Conservation (phyloP, 2,888 invertebrate species). For the Caenorhabditis uteleia region DNA sequence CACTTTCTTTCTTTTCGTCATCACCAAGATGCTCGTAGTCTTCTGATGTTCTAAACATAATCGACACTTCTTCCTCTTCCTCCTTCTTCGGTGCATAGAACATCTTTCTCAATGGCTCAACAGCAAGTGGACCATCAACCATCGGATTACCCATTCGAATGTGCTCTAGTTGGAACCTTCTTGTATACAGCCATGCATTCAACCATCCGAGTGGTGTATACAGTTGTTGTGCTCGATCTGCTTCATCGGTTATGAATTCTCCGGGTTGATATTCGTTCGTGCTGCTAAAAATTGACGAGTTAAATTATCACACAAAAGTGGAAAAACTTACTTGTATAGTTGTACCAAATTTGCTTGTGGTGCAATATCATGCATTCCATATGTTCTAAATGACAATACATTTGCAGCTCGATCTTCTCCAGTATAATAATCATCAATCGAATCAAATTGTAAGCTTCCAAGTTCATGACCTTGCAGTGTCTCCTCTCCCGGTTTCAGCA, state of each 20-base stretch:
- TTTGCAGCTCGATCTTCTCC: conserved; percentile 6
- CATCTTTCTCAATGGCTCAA: conserved; percentile 39
- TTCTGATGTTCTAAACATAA: too few relatives aligned
- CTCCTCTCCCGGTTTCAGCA: conserved; percentile 16
- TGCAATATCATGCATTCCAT: conserved; percentile 4
- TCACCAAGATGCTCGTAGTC: conserved; percentile 10
- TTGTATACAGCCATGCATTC: conserved; percentile 6
- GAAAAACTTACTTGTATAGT: background rate
- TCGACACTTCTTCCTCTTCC: conserved; percentile 42
- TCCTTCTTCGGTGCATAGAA: conserved; percentile 28
- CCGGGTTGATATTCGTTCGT: too few relatives aligned
- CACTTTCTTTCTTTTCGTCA: conserved; percentile 20
- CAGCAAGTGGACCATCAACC: conserved; percentile 29
- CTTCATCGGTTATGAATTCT: too few relatives aligned
- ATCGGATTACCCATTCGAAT: conserved; percentile 8
- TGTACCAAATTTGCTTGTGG: background rate
- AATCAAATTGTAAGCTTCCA: conserved; percentile 45
- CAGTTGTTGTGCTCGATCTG: too few relatives aligned
- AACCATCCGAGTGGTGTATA: conserved; percentile 12
- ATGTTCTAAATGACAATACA: background rate
- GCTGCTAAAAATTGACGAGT: too few relatives aligned
- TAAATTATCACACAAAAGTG: too few relatives aligned
- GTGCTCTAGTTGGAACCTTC: conserved; percentile 11
- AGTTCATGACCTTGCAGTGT: conserved; percentile 45
- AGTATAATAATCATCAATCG: conserved; percentile 48